These are phyloP conservation scores for Selenia dentaria DNA, from an alignment of 2,888 invertebrate species.

Conservation along the genomic window DNA sequence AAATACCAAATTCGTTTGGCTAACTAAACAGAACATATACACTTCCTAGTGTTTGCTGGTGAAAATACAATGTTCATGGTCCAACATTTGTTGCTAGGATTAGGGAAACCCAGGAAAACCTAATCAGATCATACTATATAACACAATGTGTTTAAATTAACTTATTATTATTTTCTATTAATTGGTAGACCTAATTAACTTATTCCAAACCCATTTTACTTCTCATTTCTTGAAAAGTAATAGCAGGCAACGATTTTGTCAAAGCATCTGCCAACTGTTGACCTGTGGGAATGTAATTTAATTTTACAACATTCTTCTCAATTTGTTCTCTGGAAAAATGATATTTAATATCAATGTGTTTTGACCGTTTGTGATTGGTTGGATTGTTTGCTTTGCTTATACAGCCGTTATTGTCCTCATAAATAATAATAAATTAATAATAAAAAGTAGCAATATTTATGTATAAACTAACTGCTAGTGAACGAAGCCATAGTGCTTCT, in stretches of 20 bases:
- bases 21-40: not conserved
- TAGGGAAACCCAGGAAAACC: constrained; percentile 29
- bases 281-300: constrained; percentile 32
- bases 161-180: not conserved
- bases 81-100: constrained; percentile 33
- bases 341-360: constrained; percentile 1
- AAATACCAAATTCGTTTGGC: not conserved
- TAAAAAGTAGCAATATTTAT: too few relatives aligned
- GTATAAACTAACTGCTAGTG: too few relatives aligned
- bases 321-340: constrained; percentile 28
- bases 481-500: too few relatives aligned
- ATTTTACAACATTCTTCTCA: constrained; percentile 28
- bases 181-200: not conserved
- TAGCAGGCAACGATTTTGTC: not conserved
- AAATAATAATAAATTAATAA: not conserved
- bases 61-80: constrained; percentile 16
- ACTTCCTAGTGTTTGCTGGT: not conserved
- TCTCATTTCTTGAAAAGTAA: not conserved
- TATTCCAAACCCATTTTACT: not conserved
- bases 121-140: too few relatives aligned
- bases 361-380: not conserved
- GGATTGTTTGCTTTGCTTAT: constrained; percentile 7
- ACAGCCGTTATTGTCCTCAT: not conserved
- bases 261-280: constrained; percentile 22
- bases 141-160: too few relatives aligned